Conservation (phyloP, 2,888 invertebrate genomes). For the Heliconius ismenius region DNA sequence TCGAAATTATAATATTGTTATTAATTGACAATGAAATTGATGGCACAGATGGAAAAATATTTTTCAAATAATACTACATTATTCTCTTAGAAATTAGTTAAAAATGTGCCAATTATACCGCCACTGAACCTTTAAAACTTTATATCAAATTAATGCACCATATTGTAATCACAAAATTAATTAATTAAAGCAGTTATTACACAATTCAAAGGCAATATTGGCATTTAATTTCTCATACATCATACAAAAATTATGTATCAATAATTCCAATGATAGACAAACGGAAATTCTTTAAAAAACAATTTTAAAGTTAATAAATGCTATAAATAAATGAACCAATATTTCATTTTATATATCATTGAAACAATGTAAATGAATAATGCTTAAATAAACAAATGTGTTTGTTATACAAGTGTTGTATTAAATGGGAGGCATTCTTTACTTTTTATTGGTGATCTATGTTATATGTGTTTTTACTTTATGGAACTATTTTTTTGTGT, state of each 20-base stretch:
- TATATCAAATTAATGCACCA: conserved; percentile 55
- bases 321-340: not conserved
- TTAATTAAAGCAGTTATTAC: conserved; percentile 36
- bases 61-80: not conserved
- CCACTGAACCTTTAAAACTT: conserved; percentile 52
- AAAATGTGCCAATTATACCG: not conserved
- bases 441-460: not conserved
- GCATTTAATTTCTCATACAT: conserved; percentile 45
- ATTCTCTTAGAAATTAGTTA: conserved; percentile 14
- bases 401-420: not conserved
- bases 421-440: conserved; percentile 17
- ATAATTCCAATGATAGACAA: conserved; percentile 15
- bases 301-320: not conserved
- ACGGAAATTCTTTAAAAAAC: conserved; percentile 2
- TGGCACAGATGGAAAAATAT: conserved; percentile 7
- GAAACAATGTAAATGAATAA: conserved; percentile 9
- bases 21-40: not conserved
- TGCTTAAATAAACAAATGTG: not conserved
- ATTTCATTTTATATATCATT: conserved; percentile 25
- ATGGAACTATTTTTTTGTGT: conserved; percentile 63
- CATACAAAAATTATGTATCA: not conserved
- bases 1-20: not conserved
- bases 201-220: conserved; percentile 64
- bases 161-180: conserved; percentile 38
- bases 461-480: not conserved